Evolutionary conservation across 2,888 invertebrate genomes (phyloP).

Genomic region (Sesamia inferens): DNA sequence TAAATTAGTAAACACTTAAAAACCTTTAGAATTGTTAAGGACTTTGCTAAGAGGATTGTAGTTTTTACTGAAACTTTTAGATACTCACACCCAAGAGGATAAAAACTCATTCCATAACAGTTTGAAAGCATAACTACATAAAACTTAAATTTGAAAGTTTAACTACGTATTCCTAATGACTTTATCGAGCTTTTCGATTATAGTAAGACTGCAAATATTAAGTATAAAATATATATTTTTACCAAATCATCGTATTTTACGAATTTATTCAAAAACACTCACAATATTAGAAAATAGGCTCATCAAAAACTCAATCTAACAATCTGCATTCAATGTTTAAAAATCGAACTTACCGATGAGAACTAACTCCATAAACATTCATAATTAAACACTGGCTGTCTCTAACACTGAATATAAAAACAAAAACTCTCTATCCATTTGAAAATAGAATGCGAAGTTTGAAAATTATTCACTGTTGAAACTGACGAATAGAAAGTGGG

Average conservation of each 20-base stretch:
- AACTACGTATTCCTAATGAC: neutral
- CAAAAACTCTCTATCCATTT: constrained; percentile 66
- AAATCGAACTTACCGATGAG: constrained; percentile 68
- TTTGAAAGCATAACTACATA: constrained; percentile 2
- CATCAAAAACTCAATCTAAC: constrained; percentile 11
- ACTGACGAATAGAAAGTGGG: constrained; percentile 72
- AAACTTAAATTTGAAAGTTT: constrained; percentile 20
- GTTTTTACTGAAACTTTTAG: constrained; percentile 42
- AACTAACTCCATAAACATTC: constrained; percentile 68
- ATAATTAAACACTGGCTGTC: constrained; percentile 65
- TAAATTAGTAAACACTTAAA: neutral
- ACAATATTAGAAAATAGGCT: constrained; percentile 1
- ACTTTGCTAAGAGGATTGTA: constrained; percentile 23
- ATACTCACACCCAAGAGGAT: constrained; percentile 27
- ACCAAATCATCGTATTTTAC: neutral
- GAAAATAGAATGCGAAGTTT: constrained; percentile 62
- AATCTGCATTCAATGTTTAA: constrained; percentile 37
- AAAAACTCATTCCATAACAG: constrained; percentile 24
- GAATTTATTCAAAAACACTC: constrained; percentile 18
- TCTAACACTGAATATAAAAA: constrained; percentile 59
- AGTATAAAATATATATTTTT: too few species aligned
- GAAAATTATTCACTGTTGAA: constrained; percentile 64
- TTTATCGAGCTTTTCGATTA: neutral
- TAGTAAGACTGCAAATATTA: neutral
- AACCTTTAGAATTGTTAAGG: constrained; percentile 20